phyloP scores from a whole-genome alignment of 2,797 vertebrate genomes.

The Myripristis jacobus region DNA sequence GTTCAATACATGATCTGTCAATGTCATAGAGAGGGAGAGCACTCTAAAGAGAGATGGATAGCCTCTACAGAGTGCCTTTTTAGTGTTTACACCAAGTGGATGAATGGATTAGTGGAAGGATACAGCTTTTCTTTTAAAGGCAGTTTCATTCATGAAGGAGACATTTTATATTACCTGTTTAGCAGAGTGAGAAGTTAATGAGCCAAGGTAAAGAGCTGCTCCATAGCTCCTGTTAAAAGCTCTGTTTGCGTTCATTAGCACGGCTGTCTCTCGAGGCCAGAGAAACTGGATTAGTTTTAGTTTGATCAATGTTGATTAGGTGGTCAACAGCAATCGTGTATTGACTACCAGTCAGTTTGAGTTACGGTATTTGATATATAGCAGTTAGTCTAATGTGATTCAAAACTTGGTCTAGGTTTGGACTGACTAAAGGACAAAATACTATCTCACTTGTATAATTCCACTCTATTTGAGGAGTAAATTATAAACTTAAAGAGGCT shows the following conservation, averaged over 20 bases:
- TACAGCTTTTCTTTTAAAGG: slow-evolving; percentile 7
- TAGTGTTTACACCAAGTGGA: slow-evolving; percentile 61
- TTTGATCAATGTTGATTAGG: slow-evolving; percentile 60
- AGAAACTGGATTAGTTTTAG: slow-evolving; percentile 39
- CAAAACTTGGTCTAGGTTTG: neutral
- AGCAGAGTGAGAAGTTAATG: slow-evolving; percentile 42
- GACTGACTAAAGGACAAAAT: neutral
- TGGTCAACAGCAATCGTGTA: slow-evolving; percentile 49
- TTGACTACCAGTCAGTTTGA: slow-evolving; percentile 60
- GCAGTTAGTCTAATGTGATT: neutral
- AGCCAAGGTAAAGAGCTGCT: slow-evolving; percentile 18
- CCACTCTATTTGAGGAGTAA: neutral
- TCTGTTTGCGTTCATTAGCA: slow-evolving; percentile 55
- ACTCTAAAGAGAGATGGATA: slow-evolving; percentile 76
- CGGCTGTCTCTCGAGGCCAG: slow-evolving; percentile 28
- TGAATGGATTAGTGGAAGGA: slow-evolving; percentile 31
- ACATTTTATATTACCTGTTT: slow-evolving; percentile 30
- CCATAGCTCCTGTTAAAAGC: slow-evolving; percentile 46
- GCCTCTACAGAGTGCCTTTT: slow-evolving; percentile 46
- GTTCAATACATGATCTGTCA: slow-evolving; percentile 80
- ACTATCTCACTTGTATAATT: neutral
- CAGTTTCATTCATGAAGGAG: slow-evolving; percentile 8
- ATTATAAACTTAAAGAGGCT: neutral
- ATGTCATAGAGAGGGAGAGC: slow-evolving; percentile 65
- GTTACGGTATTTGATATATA: slow-evolving; percentile 34